phyloP scores from a whole-genome alignment of 2,113 vertebrate species.

The Bubalus kerabau region DNA sequence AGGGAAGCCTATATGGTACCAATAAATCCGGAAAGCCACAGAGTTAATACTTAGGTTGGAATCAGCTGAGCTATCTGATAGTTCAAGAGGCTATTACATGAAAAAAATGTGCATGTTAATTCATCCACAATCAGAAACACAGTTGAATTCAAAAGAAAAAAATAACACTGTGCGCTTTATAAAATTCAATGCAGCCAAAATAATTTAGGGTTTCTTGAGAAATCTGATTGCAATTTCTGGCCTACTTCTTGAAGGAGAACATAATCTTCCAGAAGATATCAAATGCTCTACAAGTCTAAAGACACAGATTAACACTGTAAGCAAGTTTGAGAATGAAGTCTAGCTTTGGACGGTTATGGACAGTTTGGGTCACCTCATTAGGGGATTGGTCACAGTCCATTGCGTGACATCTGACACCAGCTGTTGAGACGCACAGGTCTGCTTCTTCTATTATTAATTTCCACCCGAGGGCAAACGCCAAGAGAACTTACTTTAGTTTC shows the following conservation, averaged over 20 bases:
- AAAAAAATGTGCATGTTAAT: conserved; percentile 15
- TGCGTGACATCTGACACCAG: conserved; percentile 72
- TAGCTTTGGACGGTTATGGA: conserved; percentile 72
- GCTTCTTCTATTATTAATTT: conserved; percentile 85
- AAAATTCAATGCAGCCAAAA: conserved; percentile 40
- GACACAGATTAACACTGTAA: conserved; percentile 59
- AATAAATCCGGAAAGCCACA: neutral
- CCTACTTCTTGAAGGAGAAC: conserved; percentile 54
- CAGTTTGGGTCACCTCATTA: conserved; percentile 74
- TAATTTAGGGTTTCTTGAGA: neutral
- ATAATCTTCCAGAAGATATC: conserved; percentile 42
- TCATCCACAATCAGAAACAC: conserved; percentile 28
- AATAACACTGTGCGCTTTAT: neutral
- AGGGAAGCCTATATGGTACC: neutral
- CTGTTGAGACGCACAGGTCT: conserved; percentile 71
- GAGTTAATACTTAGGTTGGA: neutral
- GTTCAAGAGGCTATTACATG: neutral
- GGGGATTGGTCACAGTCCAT: conserved; percentile 67
- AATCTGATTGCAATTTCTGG: conserved; percentile 7
- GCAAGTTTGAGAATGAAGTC: conserved; percentile 65
- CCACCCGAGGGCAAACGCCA: conserved; percentile 82
- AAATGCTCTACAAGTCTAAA: conserved; percentile 41
- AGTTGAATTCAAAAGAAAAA: conserved; percentile 9
- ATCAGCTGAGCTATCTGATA: neutral
- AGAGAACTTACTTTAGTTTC: conserved; percentile 79